Conservation (phyloP, 2,797 vertebrate species). For the Mastacembelus armatus region DNA sequence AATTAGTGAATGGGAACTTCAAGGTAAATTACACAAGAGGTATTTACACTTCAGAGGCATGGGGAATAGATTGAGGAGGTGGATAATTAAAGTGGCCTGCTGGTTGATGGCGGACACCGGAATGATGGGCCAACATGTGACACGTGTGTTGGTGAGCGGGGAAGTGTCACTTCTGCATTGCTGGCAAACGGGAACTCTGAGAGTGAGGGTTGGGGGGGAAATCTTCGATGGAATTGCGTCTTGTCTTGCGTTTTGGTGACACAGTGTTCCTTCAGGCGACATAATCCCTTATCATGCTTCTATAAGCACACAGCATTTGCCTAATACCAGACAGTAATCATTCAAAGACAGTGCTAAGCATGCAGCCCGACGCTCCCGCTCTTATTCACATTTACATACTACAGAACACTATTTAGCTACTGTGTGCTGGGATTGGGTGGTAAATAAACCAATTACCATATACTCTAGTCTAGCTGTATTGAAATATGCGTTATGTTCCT, state of each 20-base stretch:
- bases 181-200: slow-evolving; percentile 2
- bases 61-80: slow-evolving; percentile 15
- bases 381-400: slow-evolving; percentile 61
- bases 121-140: slow-evolving; percentile 7
- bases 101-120: slow-evolving; percentile 26
- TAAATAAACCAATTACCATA: slow-evolving; percentile 47
- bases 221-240: slow-evolving; percentile 17
- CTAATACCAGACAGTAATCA: slow-evolving; percentile 72
- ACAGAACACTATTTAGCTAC: slow-evolving; percentile 25
- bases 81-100: slow-evolving; percentile 54
- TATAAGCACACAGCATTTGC: slow-evolving; percentile 64
- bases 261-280: slow-evolving; percentile 59
- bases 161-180: slow-evolving; percentile 11
- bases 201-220: neutral
- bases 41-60: slow-evolving; percentile 67
- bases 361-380: slow-evolving; percentile 31
- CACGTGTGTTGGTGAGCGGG: neutral
- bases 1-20: slow-evolving; percentile 73
- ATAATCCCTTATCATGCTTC: slow-evolving; percentile 72
- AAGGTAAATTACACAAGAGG: slow-evolving; percentile 66
- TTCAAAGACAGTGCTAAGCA: slow-evolving; percentile 65
- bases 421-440: slow-evolving; percentile 1
- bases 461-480: slow-evolving; percentile 24
- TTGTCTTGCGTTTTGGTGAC: slow-evolving; percentile 66
- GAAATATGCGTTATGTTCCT: slow-evolving; percentile 21